These are phyloP conservation scores for Lineus longissimus DNA, from an alignment of 1,140 invertebrate species.

Conservation along the genomic window DNA sequence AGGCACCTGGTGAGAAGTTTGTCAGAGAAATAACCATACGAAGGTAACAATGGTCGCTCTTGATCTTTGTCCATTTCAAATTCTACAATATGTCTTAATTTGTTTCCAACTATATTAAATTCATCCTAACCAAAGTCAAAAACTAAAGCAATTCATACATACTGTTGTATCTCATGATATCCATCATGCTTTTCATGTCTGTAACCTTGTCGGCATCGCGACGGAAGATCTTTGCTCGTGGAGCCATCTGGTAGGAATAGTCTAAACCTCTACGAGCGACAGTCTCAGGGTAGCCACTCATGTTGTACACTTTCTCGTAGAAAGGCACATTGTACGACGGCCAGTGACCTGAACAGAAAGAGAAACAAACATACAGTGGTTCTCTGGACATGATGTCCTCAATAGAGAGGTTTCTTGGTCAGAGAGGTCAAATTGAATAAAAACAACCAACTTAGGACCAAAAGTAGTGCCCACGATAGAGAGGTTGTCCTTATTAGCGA, in stretches of 20 bases:
- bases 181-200: conserved; percentile 38
- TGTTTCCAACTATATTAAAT: background rate
- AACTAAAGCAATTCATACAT: conserved; percentile 4
- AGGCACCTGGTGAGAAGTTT: no score
- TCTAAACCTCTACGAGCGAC: conserved; percentile 32
- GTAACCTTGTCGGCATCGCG: conserved; percentile 42
- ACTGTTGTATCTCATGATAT: conserved; percentile 52
- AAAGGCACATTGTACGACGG: conserved; percentile 53
- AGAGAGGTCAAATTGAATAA: no score
- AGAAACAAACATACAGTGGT: no score
- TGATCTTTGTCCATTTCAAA: background rate
- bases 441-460: no score
- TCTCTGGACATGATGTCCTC: background rate
- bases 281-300: conserved; percentile 45
- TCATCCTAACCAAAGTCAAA: background rate
- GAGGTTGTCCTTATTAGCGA: no score
- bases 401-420: no score
- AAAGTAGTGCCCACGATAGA: no score
- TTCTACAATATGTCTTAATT: background rate
- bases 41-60: background rate
- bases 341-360: conserved; percentile 50
- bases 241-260: conserved; percentile 44
- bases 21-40: no score
- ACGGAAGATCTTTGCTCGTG: conserved; percentile 51
- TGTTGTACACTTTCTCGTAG: conserved; percentile 51